Conservation (phyloP, 2,797 vertebrate genomes). For the Microctenopoma lineatum region DNA sequence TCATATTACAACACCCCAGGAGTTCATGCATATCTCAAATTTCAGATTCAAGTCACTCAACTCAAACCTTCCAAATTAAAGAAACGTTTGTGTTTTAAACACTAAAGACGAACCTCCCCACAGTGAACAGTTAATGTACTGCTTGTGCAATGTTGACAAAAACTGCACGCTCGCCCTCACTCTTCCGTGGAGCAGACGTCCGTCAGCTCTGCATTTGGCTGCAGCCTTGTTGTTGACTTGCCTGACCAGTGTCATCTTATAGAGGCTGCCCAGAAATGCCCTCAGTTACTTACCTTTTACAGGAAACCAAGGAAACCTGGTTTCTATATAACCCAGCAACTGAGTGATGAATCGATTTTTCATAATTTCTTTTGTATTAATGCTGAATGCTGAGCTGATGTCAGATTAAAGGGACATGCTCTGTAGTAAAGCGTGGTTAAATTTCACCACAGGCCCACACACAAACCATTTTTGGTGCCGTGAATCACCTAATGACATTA, state of each 20-base stretch:
- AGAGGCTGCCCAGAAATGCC: neutral
- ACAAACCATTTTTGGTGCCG: conserved; percentile 11
- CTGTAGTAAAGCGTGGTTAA: neutral
- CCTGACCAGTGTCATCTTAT: neutral
- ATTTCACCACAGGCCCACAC: neutral
- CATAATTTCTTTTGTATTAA: neutral
- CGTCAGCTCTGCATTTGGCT: neutral
- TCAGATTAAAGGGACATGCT: neutral
- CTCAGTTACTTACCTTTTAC: no score
- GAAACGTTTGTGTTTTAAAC: neutral
- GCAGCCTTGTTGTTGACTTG: neutral
- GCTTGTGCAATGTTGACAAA: neutral
- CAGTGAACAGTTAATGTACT: neutral
- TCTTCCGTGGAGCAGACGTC: neutral
- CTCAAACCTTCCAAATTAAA: neutral
- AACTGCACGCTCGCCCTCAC: conserved; percentile 1
- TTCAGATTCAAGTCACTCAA: no score
- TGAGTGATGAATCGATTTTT: neutral
- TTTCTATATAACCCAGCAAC: neutral
- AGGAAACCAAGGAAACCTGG: neutral
- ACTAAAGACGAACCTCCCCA: neutral
- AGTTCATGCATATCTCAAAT: neutral
- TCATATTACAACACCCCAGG: neutral
- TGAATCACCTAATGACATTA: conserved; percentile 32
- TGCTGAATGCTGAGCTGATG: neutral